These are phyloP conservation scores for Himalopsyche tibetana DNA, from an alignment of 2,888 invertebrate species.

Conservation along the genomic window DNA sequence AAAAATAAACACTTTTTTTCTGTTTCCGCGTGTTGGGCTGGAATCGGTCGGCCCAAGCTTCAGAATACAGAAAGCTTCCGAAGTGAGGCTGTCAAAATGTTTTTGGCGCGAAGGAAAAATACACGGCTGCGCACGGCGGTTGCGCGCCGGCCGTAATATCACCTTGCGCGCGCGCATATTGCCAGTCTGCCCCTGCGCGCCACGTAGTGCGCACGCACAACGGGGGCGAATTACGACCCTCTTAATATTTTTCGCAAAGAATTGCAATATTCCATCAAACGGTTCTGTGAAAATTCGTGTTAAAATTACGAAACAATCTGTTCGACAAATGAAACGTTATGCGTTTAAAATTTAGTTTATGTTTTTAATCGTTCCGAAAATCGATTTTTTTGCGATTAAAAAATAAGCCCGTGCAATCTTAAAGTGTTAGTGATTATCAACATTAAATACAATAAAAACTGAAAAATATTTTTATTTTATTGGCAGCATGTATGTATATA, in stretches of 20 bases:
- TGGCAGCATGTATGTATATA: too few relatives aligned
- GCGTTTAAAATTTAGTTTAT: too few relatives aligned
- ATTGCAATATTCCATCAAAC: background rate
- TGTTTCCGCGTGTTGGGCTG: conserved; percentile 6
- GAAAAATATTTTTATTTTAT: background rate
- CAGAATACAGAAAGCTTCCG: conserved; percentile 3
- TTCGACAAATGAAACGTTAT: too few relatives aligned
- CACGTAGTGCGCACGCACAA: conserved; percentile 60
- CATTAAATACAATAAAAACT: background rate
- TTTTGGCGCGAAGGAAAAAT: conserved; percentile 43
- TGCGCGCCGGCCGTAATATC: conserved; percentile 9
- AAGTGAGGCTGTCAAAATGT: conserved; percentile 3
- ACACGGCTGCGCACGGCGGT: conserved; percentile 31
- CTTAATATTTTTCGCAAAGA: background rate
- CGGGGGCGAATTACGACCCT: conserved; percentile 39
- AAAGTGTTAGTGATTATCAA: background rate
- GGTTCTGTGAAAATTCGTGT: conserved; percentile 44
- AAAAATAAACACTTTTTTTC: conserved; percentile 13
- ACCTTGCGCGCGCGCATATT: conserved; percentile 45
- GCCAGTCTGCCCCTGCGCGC: conserved; percentile 60
- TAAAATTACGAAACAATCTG: background rate
- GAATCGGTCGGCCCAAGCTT: background rate
- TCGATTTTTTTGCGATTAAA: background rate
- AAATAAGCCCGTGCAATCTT: background rate
- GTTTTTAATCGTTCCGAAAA: background rate